Evolutionary conservation across 2,797 vertebrate species (phyloP).

Genomic region (Gobionotothen gibberifrons): DNA sequence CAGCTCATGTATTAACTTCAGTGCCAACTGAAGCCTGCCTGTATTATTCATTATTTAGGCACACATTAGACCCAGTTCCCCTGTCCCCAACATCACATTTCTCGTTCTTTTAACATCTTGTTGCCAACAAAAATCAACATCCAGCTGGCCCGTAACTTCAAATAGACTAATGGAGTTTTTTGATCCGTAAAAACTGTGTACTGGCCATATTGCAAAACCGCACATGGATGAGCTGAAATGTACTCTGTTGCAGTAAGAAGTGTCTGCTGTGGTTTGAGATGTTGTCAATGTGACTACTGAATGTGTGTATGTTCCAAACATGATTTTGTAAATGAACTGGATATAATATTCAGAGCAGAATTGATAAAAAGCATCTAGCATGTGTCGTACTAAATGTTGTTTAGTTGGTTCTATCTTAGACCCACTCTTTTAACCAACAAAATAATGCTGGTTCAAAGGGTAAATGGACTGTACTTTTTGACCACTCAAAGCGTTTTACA

Average conservation of each 20-base stretch:
- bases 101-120: slow-evolving; percentile 55
- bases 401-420: background rate
- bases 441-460: background rate
- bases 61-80: slow-evolving; percentile 42
- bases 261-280: slow-evolving; percentile 32
- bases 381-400: background rate
- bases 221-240: slow-evolving; percentile 56
- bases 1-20: slow-evolving; percentile 45
- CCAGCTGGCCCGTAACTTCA: slow-evolving; percentile 65
- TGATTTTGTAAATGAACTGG: background rate
- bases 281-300: slow-evolving; percentile 22
- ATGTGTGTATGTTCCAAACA: slow-evolving; percentile 26
- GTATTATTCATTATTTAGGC: slow-evolving; percentile 56
- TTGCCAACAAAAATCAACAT: slow-evolving; percentile 55
- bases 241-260: slow-evolving; percentile 48
- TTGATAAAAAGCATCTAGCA: background rate
- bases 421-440: background rate
- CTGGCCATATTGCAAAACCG: slow-evolving; percentile 66
- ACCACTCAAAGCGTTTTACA: too few relatives aligned
- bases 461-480: too few relatives aligned
- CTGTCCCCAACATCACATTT: slow-evolving; percentile 44
- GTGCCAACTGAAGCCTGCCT: slow-evolving; percentile 14
- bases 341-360: background rate
- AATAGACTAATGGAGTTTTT: slow-evolving; percentile 71
- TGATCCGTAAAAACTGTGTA: slow-evolving; percentile 58